phyloP scores from a whole-genome alignment of 2,113 vertebrate genomes.

The Gorsachius goisagi region DNA sequence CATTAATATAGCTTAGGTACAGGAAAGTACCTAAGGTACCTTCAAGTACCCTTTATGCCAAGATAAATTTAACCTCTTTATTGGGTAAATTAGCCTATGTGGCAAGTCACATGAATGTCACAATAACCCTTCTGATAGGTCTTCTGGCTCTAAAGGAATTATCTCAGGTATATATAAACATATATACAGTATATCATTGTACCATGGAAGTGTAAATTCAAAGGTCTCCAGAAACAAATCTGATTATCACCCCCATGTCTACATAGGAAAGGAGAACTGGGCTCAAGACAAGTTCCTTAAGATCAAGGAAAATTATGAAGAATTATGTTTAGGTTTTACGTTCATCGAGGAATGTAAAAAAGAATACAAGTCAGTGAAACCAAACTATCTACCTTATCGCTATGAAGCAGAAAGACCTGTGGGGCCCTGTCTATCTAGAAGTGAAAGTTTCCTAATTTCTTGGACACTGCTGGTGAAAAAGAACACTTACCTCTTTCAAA shows the following conservation, averaged over 20 bases:
- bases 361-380: background rate
- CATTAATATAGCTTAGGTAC: background rate
- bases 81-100: background rate
- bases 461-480: background rate
- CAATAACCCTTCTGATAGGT: background rate
- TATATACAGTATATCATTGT: background rate
- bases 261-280: background rate
- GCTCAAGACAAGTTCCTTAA: background rate
- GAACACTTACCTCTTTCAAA: slow-evolving; percentile 16
- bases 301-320: background rate
- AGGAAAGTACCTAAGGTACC: background rate
- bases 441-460: background rate
- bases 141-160: background rate
- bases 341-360: background rate
- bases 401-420: background rate
- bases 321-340: background rate
- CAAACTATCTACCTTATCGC: background rate
- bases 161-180: background rate
- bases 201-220: background rate
- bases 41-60: background rate
- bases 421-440: background rate
- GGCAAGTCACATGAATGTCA: background rate
- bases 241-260: background rate
- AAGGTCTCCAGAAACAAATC: background rate
- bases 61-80: background rate